Evolutionary conservation across 2,797 vertebrate species (phyloP).

Genomic region (Thamnophis elegans): DNA sequence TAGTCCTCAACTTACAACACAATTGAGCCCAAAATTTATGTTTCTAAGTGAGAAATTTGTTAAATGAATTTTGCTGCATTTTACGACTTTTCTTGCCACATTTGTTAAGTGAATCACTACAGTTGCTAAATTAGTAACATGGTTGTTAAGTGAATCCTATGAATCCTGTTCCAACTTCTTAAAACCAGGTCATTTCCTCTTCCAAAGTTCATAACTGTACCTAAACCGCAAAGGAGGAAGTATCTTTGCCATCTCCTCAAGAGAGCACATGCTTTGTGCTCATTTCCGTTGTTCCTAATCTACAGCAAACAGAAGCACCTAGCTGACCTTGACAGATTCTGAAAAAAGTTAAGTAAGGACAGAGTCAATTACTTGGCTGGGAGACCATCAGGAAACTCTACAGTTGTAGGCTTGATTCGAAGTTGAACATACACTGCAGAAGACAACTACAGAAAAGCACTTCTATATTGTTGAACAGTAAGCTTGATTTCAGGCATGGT

Average conservation of each 20-base stretch:
- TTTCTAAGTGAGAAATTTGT: too few species aligned
- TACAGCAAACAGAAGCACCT: not conserved
- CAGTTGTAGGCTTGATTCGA: not conserved
- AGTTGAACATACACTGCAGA: not conserved
- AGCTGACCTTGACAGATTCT: not conserved
- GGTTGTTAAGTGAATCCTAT: too few species aligned
- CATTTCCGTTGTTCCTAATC: not conserved
- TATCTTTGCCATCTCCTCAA: not conserved
- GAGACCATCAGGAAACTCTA: not conserved
- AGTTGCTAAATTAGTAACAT: too few species aligned
- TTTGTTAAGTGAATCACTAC: too few species aligned
- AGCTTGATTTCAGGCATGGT: not conserved
- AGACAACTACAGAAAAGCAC: not conserved
- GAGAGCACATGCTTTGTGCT: not conserved
- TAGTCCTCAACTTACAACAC: too few species aligned
- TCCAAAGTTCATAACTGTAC: not conserved
- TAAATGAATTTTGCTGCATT: too few species aligned
- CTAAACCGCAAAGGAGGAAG: not conserved
- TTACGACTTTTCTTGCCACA: too few species aligned
- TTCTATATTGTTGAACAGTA: not conserved
- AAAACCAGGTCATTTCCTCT: not conserved
- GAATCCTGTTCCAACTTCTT: not conserved
- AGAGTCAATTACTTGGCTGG: not conserved
- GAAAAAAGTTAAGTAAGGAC: not conserved
- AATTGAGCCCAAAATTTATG: too few species aligned